Evolutionary conservation across 2,113 vertebrate genomes (phyloP).

Genomic region (Aegithalos caudatus): DNA sequence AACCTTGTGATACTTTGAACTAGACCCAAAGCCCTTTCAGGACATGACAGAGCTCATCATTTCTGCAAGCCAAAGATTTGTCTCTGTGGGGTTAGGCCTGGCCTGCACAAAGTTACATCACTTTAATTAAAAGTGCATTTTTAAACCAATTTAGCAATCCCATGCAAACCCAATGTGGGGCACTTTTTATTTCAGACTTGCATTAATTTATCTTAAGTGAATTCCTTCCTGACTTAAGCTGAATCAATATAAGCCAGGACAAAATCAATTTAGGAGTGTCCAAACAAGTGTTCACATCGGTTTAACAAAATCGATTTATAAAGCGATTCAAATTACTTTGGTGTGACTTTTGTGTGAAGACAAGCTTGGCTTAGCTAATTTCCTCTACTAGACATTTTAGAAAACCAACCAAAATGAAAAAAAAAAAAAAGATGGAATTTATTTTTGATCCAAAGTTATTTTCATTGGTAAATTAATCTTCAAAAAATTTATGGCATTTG

Average conservation of each 20-base stretch:
- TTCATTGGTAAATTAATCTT: neutral
- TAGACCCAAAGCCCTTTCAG: neutral
- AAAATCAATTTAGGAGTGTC: slow-evolving; percentile 66
- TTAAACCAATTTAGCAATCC: slow-evolving; percentile 28
- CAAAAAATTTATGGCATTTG: neutral
- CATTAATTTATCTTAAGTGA: slow-evolving; percentile 67
- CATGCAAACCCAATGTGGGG: slow-evolving; percentile 31
- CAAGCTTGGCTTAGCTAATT: slow-evolving; percentile 36
- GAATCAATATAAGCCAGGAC: slow-evolving; percentile 58
- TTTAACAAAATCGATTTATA: slow-evolving; percentile 64
- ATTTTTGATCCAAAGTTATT: neutral
- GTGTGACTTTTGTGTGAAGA: slow-evolving; percentile 4
- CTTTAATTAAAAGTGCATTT: slow-evolving; percentile 45
- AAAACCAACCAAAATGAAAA: neutral
- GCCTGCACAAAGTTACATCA: neutral
- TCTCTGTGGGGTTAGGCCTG: neutral
- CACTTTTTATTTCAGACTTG: slow-evolving; percentile 47
- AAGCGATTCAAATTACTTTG: slow-evolving; percentile 49
- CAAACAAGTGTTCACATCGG: slow-evolving; percentile 55
- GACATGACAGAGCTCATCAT: neutral
- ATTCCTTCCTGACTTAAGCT: slow-evolving; percentile 65
- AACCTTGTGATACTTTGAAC: neutral
- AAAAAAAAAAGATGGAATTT: neutral
- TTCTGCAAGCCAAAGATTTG: neutral
- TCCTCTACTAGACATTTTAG: neutral